Base-by-base conservation (phyloP, 2,888 invertebrate genomes). In the Hirtodrosophila cameraria region DNA sequence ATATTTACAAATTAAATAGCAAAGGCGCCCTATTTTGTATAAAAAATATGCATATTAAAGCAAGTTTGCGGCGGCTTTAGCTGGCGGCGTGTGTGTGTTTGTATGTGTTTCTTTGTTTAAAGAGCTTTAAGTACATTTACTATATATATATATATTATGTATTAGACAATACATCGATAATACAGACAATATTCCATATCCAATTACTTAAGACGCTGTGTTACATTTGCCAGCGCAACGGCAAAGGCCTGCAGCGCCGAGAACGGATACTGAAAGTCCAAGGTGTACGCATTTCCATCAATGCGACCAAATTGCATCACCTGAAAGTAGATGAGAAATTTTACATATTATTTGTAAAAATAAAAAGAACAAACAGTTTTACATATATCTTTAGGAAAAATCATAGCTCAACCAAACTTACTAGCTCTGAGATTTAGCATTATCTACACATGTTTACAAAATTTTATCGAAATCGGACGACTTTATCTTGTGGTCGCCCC, bases 301-400 rank as follows among this genome's bases (percentile, higher is more conserved):
- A 99, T 99, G 62, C 99, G 94, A 8, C 99, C 99, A 92, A 99
- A 99, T 92, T 99, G 99, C 98, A 99, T 99, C 63, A 99, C 99
- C 98, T 99, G 91, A 90, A 89, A 49, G 0, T 0, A 27, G 3
- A 9, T 38, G 0, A 13, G 1, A 7, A 27, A 6, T 12, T 33
- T 53, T 46, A 35, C 1, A 12, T 35, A 11, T n/a, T n/a, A n/a
- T 23, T 18, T 2, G 2, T 18, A 18, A 18, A 1, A 18, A 5
- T 3, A 18, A 18, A 4, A 18, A 5, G 18, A 18, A 18, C n/a
- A n/a, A n/a, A n/a, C n/a, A n/a, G n/a, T n/a, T n/a, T n/a, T n/a
- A n/a, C n/a, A n/a, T n/a, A n/a, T n/a, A n/a, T n/a, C n/a, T n/a
- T n/a, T n/a, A n/a, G n/a, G n/a, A n/a, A n/a, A n/a, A n/a, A n/a